These are phyloP conservation scores for Lepus townsendii DNA, from an alignment of 2,797 vertebrate genomes.

Conservation along the genomic window DNA sequence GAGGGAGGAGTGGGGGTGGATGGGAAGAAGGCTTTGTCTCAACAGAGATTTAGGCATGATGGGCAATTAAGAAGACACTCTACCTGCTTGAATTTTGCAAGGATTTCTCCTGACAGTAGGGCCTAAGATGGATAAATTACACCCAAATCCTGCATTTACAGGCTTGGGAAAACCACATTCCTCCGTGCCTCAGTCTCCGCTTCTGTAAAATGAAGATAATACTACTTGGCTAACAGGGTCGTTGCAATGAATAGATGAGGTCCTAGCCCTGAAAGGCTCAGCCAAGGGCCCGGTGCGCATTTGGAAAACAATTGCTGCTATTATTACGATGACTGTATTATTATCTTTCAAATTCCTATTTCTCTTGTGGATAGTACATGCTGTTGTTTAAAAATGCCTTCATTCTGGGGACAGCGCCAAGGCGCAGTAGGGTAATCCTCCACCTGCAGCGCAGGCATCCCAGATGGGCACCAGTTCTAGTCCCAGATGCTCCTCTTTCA, in stretches of 20 bases:
- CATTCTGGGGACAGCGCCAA: too few relatives aligned
- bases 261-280: neutral
- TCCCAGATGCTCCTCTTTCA: too few relatives aligned
- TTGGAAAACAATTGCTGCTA: neutral
- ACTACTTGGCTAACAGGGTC: neutral
- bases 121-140: neutral
- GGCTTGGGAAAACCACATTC: neutral
- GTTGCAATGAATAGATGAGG: neutral
- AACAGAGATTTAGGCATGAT: neutral
- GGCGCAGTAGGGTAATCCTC: too few relatives aligned
- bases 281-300: neutral
- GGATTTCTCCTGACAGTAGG: neutral
- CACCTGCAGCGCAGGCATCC: too few relatives aligned
- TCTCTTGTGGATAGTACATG: conserved; percentile 26
- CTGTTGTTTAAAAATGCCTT: neutral
- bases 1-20: neutral
- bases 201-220: neutral
- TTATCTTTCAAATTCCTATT: conserved; percentile 4
- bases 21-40: neutral
- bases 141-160: neutral
- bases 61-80: too few relatives aligned
- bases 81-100: neutral
- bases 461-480: too few relatives aligned
- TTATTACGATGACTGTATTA: neutral
- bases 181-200: neutral